Percentiles rank a stretch among this genome's conserved stretches.
Evolutionary conservation across 2,797 vertebrate species (phyloP).

Genomic region (Spinibarbus caldwelli): DNA sequence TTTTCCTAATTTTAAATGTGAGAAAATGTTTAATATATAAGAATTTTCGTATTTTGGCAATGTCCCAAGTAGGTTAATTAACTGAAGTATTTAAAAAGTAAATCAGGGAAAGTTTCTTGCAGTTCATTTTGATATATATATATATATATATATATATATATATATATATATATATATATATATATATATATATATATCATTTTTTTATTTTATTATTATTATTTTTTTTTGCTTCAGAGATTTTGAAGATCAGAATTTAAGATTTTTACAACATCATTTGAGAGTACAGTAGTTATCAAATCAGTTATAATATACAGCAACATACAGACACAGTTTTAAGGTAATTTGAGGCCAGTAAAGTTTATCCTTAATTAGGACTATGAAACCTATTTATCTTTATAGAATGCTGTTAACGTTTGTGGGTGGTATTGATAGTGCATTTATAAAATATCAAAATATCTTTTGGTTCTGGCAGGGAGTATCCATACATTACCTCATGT

Average conservation of each 20-base stretch:
- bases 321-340: background rate
- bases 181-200: no score
- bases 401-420: background rate
- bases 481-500: conserved; percentile 59
- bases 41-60: background rate
- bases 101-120: background rate
- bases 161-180: no score
- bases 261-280: background rate
- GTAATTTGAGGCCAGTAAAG: background rate
- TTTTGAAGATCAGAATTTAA: background rate
- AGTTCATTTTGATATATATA: no score
- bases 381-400: background rate
- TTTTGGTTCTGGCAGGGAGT: background rate
- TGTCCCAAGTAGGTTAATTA: background rate
- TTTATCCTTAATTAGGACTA: background rate
- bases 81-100: background rate
- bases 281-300: background rate
- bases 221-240: background rate
- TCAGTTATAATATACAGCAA: background rate
- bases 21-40: background rate
- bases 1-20: background rate
- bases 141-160: no score
- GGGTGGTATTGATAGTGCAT: background rate
- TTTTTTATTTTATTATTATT: no score
- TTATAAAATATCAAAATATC: background rate